Evolutionary conservation across 2,113 vertebrate genomes (phyloP).

Genomic region (Pygoscelis antarcticus): DNA sequence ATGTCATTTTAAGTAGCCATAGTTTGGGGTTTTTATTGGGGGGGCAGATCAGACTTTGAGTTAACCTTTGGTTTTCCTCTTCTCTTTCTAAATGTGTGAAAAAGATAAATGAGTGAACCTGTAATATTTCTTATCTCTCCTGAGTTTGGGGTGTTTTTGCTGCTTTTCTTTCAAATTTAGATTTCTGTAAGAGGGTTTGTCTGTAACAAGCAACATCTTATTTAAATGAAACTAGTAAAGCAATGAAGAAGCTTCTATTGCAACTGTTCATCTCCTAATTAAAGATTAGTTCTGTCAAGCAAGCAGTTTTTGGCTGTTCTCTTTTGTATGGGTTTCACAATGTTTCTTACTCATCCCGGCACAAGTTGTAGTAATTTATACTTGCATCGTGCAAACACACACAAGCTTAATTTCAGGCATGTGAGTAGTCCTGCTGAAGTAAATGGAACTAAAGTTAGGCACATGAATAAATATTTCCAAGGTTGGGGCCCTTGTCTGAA

Average conservation of each 20-base stretch:
- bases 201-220: neutral
- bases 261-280: slow-evolving; percentile 53
- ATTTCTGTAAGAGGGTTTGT: neutral
- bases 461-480: slow-evolving; percentile 46
- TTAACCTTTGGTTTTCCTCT: neutral
- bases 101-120: neutral
- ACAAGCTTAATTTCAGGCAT: neutral
- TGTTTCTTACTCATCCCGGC: slow-evolving; percentile 59
- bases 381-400: neutral
- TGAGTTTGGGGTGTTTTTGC: neutral
- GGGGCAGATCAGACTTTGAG: neutral
- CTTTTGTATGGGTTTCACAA: slow-evolving; percentile 49
- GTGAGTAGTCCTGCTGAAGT: neutral
- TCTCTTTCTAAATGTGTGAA: neutral
- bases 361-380: slow-evolving; percentile 25
- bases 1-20: neutral
- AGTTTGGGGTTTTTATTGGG: neutral
- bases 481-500: slow-evolving; percentile 6
- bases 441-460: slow-evolving; percentile 22
- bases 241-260: slow-evolving; percentile 5
- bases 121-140: neutral
- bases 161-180: neutral
- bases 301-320: slow-evolving; percentile 51
- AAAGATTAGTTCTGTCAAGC: slow-evolving; percentile 55
- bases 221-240: slow-evolving; percentile 40